Percentiles rank a stretch among this genome's conserved stretches.
Evolutionary conservation across 2,113 vertebrate genomes (phyloP).

Genomic region (Leptosomus discolor): DNA sequence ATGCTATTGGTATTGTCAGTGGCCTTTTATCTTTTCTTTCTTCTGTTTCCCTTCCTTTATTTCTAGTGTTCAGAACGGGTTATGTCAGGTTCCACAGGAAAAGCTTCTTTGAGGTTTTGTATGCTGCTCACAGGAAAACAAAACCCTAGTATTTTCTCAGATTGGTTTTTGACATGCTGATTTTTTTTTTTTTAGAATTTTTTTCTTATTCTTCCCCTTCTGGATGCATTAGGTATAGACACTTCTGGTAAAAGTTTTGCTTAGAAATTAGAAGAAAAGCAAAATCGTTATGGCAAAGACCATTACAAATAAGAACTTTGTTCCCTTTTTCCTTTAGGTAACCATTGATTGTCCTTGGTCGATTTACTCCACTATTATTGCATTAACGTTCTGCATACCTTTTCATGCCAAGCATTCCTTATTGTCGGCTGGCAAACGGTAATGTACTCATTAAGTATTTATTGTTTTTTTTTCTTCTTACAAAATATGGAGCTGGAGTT

Average conservation of each 20-base stretch:
- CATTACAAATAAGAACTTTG: background rate
- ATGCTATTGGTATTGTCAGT: background rate
- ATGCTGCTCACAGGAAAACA: background rate
- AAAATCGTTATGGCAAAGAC: background rate
- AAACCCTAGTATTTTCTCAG: background rate
- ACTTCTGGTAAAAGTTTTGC: background rate
- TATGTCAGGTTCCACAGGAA: background rate
- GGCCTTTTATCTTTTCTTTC: background rate
- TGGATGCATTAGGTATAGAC: background rate
- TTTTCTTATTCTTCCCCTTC: background rate
- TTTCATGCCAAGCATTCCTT: conserved; percentile 91
- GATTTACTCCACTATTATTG: conserved; percentile 94
- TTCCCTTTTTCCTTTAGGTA: conserved; percentile 76
- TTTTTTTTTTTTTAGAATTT: background rate
- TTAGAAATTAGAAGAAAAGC: background rate
- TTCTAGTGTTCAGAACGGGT: background rate
- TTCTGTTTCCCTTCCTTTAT: background rate
- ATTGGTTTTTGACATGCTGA: background rate
- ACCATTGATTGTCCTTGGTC: conserved; percentile 99
- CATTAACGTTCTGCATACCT: conserved; percentile 93
- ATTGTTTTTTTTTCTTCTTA: background rate
- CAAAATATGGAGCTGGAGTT: background rate
- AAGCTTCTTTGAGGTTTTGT: background rate
- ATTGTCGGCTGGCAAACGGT: conserved; percentile 92
- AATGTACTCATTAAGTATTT: conserved; percentile 28